Percentiles rank a stretch among this genome's conserved stretches.
These are phyloP conservation scores for Zaprionus ghesquierei DNA, from an alignment of 1,140 invertebrate species.

Conservation along the genomic window DNA sequence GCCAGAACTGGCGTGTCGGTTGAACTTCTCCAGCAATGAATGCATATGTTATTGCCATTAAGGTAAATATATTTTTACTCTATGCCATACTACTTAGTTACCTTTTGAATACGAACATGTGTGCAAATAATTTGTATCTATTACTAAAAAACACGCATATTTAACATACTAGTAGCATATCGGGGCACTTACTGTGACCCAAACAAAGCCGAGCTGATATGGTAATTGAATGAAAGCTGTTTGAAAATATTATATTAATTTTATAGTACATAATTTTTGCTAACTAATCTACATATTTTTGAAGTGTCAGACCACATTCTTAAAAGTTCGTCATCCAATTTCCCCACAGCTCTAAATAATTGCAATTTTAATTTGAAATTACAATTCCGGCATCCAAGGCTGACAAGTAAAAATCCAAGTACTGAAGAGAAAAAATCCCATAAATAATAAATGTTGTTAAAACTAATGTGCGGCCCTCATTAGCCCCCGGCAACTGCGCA, in stretches of 20 bases:
- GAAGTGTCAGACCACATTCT: neutral
- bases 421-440: slow-evolving; percentile 52
- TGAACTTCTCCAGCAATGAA: slow-evolving; percentile 51
- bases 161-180: slow-evolving; percentile 30
- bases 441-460: slow-evolving; percentile 80
- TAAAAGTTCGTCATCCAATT: neutral
- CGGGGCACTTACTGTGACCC: neutral
- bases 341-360: slow-evolving; percentile 46
- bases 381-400: slow-evolving; percentile 37
- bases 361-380: slow-evolving; percentile 50
- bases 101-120: slow-evolving; percentile 69
- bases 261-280: neutral
- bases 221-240: slow-evolving; percentile 17
- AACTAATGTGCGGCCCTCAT: slow-evolving; percentile 79
- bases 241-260: neutral
- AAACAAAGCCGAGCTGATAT: slow-evolving; percentile 21
- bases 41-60: slow-evolving; percentile 65
- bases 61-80: slow-evolving; percentile 59
- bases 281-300: neutral
- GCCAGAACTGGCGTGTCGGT: neutral
- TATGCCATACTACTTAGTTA: slow-evolving; percentile 48
- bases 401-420: slow-evolving; percentile 3
- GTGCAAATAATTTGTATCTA: slow-evolving; percentile 75
- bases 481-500: slow-evolving; percentile 63
- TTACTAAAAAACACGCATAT: slow-evolving; percentile 38